Evolutionary conservation across 1,140 invertebrate genomes (phyloP), one percentile per base, ranked within the genome.

Genomic region (Drosophila simulans): DNA sequence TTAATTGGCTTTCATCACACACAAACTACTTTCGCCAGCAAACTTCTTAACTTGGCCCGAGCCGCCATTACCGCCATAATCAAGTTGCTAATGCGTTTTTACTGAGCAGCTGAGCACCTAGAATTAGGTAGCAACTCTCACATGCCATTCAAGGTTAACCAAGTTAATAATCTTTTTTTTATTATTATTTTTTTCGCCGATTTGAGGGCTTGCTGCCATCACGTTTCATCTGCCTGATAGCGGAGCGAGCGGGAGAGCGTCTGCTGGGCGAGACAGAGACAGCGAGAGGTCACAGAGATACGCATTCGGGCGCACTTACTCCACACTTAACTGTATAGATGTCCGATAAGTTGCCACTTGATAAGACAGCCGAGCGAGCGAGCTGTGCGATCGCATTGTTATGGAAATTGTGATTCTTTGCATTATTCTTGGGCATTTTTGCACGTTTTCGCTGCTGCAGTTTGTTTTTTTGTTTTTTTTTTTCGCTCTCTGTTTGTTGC

Each of bases 211-310:
- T 60, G 48, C 40, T 71, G 54, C 54, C 66, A 71, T 72, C 69
- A 72, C 69, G 69, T 72, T 71, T 72, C 66, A 53, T 72, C 34
- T 51, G 68, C 48, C 69, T 72, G 69, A 72, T 72, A 71, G 52
- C 34, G 64, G 27, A 64, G 27, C 22, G 34, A 59, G 48, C 39
- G n/a, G 27, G 31, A 22, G 25, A 51, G 59, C 8, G 17, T 17
- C 17, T 17, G 17, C 17, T 17, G 1, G 42, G 59, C 35, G 1
- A 51, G 35, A 40, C n/a, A 31, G 35, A 31, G 53, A 40, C 25
- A 34, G 22, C 20, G 43, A 54, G 40, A 64, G 56, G 55, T 58
- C 59, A 63, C 31, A 53, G 49, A 53, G 51, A 35, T 55, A 55
- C 53, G 22, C 42, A 57, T 43, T 45, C 55, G 11, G 22, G 42